Evolutionary conservation across 2,888 invertebrate genomes (phyloP).

Genomic region (Tricholauxania praeusta): DNA sequence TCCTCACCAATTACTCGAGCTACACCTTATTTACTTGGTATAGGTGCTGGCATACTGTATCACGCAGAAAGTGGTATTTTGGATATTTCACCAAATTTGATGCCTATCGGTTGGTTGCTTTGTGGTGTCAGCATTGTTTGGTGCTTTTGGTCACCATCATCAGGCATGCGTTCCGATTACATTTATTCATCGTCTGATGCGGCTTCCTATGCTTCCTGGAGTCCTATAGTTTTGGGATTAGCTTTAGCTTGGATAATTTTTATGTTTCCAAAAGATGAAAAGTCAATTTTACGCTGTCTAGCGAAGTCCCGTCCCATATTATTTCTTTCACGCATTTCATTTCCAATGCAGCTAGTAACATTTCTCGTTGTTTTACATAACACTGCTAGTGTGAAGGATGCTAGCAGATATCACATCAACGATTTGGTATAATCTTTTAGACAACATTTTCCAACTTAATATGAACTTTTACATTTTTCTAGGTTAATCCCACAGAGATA

Average conservation of each 20-base stretch:
- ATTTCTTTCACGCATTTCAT: constrained; percentile 76
- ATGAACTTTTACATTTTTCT: constrained; percentile 52
- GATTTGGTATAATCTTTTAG: constrained; percentile 70
- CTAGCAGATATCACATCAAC: constrained; percentile 72
- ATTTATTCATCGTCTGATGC: constrained; percentile 73
- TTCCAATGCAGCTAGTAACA: constrained; percentile 76
- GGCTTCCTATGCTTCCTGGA: constrained; percentile 75
- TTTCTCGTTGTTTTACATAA: constrained; percentile 77
- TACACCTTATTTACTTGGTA: constrained; percentile 75
- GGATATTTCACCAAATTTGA: constrained; percentile 67
- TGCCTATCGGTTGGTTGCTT: constrained; percentile 61
- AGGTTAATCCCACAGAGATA: constrained; percentile 74
- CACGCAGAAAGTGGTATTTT: constrained; percentile 58
- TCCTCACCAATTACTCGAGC: constrained; percentile 74
- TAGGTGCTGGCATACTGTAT: constrained; percentile 73
- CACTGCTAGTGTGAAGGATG: constrained; percentile 73
- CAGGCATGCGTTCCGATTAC: constrained; percentile 72
- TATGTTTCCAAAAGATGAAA: constrained; percentile 56
- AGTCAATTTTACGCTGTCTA: constrained; percentile 57
- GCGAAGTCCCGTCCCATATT: constrained; percentile 72
- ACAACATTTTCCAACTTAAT: neutral
- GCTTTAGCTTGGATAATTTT: constrained; percentile 77
- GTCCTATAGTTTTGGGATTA: constrained; percentile 74
- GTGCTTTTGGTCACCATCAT: constrained; percentile 74
- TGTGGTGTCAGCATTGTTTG: constrained; percentile 59